A percentile compares a stretch with the other conserved stretches of the same genome.
phyloP scores from a whole-genome alignment of 1,140 invertebrate species.

The Drosophila ironensis region DNA sequence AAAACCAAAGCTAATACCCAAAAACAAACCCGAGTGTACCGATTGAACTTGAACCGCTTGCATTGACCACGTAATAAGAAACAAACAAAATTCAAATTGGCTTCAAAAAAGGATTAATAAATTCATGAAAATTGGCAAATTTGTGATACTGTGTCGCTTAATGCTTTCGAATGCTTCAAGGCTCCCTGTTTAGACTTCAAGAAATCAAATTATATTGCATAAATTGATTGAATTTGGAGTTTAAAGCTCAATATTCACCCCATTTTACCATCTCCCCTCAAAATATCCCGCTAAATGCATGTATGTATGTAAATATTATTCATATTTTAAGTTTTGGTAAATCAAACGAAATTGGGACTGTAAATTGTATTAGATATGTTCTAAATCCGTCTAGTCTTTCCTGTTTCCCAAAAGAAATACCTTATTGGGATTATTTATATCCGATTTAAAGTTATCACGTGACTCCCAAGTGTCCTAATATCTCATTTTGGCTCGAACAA shows the following conservation, averaged over 20 bases:
- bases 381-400: no score
- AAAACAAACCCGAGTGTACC: slow-evolving; percentile 9
- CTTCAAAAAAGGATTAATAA: slow-evolving; percentile 18
- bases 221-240: slow-evolving; percentile 22
- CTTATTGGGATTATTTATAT: no score
- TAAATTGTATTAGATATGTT: no score
- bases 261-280: background rate
- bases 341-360: no score
- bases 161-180: slow-evolving; percentile 50
- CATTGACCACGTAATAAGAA: slow-evolving; percentile 31
- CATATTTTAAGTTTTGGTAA: background rate
- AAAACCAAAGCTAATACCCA: slow-evolving; percentile 28
- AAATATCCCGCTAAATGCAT: slow-evolving; percentile 6
- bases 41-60: slow-evolving; percentile 36
- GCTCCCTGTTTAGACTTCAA: background rate
- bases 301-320: slow-evolving; percentile 11
- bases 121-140: slow-evolving; percentile 55
- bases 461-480: background rate
- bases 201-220: slow-evolving; percentile 28
- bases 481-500: background rate
- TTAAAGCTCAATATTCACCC: background rate
- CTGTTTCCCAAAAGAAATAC: no score
- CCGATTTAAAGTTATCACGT: background rate
- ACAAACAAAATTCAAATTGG: slow-evolving; percentile 27
- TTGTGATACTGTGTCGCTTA: slow-evolving; percentile 41